Evolutionary conservation across 2,888 invertebrate species (phyloP), one percentile per base, ranked within the genome.

Genomic region (Sympetrum striolatum): DNA sequence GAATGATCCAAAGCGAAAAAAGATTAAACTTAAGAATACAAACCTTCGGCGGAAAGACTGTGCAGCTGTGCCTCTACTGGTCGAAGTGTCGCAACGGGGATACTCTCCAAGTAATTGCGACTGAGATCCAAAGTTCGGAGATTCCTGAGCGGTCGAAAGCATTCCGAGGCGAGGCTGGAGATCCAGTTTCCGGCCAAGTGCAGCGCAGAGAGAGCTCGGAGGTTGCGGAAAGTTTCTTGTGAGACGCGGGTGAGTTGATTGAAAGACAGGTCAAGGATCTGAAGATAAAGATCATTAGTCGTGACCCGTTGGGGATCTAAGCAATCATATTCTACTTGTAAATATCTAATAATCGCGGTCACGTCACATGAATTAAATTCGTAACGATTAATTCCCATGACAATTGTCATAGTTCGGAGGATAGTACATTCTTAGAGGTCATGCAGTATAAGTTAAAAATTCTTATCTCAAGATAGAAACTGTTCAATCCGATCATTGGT

Each of bases 101-200:
- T 95, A 92, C 96, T 95, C 94, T 97, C 97, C 92, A 98, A 96
- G 93, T 97, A 97, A 94, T 98, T 98, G 92, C 96, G 95, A 92
- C 97, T 97, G 91, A 98, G 94, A 93, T 98, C 98, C 90, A 98
- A 95, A 64, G 96, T 94, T 90, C 96, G 95, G 81, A 98, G 94
- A 93, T 97, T 97, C 92, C 97, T 96, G 91, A 98, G 94, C 44
- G 96, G 96, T 92, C 95, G 96, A 93, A 98, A 98, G 73, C 97
- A 96, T 92, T 98, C 98, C 31, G 96, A 95, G 3, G 97, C 96
- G 92, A 98, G 95, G 0, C 95, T 95, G 2, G 97, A 96, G 93
- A 98, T 96, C 95, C 97, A 97, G 94, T 98, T 98, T 22, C 97
- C 97, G 93, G 96, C 96, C 91, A 98, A 95, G 93, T 97, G 96